Base-by-base conservation (phyloP, 2,797 vertebrate genomes). In the Potorous gilbertii region DNA sequence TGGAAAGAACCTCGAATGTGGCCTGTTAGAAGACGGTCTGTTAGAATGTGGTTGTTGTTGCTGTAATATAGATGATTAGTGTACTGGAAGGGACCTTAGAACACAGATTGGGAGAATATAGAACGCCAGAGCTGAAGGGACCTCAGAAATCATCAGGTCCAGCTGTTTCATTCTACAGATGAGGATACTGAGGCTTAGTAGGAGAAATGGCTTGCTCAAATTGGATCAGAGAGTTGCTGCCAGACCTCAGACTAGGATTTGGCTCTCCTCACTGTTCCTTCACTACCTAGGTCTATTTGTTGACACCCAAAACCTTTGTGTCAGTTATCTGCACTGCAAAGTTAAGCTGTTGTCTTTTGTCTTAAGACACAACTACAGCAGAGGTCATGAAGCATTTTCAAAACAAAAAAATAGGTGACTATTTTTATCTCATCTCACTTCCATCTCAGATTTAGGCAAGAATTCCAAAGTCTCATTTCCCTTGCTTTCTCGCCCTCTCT, bases 401-500 rank as follows among this genome's bases (percentile, higher is more conserved):
- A 87, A 87, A 87, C 74, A 87, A 74, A 46, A 66, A 74, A n/a
- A 66, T 66, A 81, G 74, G 21, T 11, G 9, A 27, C 24, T 27
- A 87, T 10, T 50, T 87, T 46, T 87, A 27, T 81, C 18, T 18
- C 66, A 40, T 81, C n/a, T 81, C n/a, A 81, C 18, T 81, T 81
- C 66, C 66, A 81, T 46, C n/a, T 21, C n/a, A 50, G 21, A 27
- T 9, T 46, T 40, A 27, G 40, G 74, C 9, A 28, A 87, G 40
- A 40, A 50, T 87, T 87, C 74, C 74, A 46, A 50, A 50, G 74
- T 18, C 90, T 18, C 54, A 52, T 93, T 34, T 89, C 55, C 13
- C 8, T 40, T 56, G 66, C 89, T 92, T 90, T 95, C 62, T 92
- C 95, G 74, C n/a, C 95, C 18, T 87, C n/a, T 95, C 92, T 91